These are phyloP conservation scores for Dinothrombium tinctorium DNA, from an alignment of 1,140 invertebrate species.

Conservation along the genomic window DNA sequence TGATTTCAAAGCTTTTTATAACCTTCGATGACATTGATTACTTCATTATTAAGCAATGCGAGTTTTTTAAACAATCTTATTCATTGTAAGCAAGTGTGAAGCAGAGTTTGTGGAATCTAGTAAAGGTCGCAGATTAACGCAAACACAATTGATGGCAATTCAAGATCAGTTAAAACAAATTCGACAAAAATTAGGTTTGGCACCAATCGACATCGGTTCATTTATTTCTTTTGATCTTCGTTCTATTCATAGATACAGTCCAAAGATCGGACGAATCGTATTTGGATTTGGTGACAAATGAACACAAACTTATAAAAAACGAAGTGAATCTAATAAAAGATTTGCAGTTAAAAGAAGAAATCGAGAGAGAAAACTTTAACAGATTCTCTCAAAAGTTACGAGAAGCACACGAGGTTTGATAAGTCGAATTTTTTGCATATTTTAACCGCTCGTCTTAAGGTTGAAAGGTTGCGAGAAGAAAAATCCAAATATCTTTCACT, in stretches of 20 bases:
- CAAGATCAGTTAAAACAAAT: conserved; percentile 3
- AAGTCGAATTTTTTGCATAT: no score
- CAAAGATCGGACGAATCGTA: conserved; percentile 1
- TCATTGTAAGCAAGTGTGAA: not conserved
- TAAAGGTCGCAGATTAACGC: not conserved
- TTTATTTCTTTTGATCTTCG: not conserved
- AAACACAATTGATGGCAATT: not conserved
- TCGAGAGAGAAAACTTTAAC: not conserved
- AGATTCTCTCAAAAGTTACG: not conserved
- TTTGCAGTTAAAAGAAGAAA: not conserved
- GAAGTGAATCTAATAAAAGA: not conserved
- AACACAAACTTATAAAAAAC: conserved; percentile 2
- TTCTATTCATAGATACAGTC: not conserved
- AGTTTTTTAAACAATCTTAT: not conserved
- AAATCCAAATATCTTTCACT: no score
- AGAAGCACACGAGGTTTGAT: conserved; percentile 3
- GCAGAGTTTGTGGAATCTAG: not conserved
- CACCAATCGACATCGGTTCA: not conserved
- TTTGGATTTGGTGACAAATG: conserved; percentile 1
- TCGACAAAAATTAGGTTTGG: not conserved
- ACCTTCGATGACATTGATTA: not conserved
- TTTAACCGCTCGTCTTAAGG: no score
- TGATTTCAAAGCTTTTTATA: no score
- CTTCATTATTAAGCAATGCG: not conserved
- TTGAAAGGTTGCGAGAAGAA: no score